Conservation (phyloP, 2,888 invertebrate genomes). For the Saturnia japonica region DNA sequence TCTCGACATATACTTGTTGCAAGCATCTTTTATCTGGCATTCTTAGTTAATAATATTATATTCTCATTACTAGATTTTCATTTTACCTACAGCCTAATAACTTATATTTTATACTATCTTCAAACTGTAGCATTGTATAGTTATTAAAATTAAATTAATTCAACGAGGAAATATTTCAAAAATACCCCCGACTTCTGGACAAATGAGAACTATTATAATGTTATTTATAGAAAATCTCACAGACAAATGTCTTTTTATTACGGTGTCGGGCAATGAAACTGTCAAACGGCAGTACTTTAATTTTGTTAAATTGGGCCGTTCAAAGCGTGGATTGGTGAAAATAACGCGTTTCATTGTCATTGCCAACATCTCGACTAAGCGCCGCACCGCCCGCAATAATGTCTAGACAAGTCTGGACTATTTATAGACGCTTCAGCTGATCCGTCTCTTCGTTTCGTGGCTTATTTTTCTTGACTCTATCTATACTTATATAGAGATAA, state of each 20-base stretch:
- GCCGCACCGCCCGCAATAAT: constrained; percentile 31
- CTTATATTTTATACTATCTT: background rate
- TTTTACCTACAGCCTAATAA: background rate
- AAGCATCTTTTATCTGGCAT: background rate
- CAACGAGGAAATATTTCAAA: background rate
- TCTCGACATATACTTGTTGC: background rate
- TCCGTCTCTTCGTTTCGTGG: constrained; percentile 17
- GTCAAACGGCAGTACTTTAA: constrained; percentile 28
- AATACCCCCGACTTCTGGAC: constrained; percentile 5
- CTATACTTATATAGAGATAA: background rate
- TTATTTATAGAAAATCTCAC: constrained; percentile 25
- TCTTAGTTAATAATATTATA: background rate
- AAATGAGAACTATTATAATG: constrained; percentile 15
- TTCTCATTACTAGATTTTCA: background rate
- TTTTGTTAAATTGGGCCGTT: constrained; percentile 33
- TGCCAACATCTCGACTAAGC: constrained; percentile 35
- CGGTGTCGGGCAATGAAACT: constrained; percentile 22
- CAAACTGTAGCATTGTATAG: background rate
- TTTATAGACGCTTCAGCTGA: constrained; percentile 36
- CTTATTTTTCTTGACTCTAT: constrained; percentile 4
- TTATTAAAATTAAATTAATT: background rate
- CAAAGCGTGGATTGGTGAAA: constrained; percentile 21
- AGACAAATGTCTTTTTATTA: constrained; percentile 24
- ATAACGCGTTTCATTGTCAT: constrained; percentile 46
- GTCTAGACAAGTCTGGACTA: constrained; percentile 47